Percentiles rank a stretch among this genome's conserved stretches.
Conservation (phyloP, 1,140 invertebrate species). For the Eurosta solidaginis region DNA sequence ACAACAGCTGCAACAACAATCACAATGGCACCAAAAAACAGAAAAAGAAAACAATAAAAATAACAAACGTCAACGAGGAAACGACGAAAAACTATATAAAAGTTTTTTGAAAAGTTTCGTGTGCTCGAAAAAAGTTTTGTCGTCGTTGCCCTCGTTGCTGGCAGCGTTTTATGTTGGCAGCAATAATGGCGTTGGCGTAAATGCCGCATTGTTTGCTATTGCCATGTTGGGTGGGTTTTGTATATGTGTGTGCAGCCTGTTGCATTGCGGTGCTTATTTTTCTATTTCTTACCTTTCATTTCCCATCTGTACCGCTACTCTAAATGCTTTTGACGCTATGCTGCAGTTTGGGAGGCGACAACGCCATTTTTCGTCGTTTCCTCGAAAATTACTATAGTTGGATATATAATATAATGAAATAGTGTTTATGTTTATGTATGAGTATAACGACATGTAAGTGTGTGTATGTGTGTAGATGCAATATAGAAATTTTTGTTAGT, state of each 20-base stretch:
- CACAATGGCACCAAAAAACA: background rate
- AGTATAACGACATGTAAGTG: background rate
- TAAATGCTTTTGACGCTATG: background rate
- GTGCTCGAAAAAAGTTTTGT: conserved; percentile 53
- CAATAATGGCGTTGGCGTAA: background rate
- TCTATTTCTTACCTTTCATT: background rate
- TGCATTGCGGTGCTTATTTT: background rate
- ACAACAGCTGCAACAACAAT: background rate
- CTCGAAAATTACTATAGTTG: background rate
- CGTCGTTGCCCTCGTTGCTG: conserved; percentile 24
- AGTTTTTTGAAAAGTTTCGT: conserved; percentile 56
- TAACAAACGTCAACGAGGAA: conserved; percentile 13
- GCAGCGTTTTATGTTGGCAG: background rate
- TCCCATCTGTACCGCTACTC: background rate
- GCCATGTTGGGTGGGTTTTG: background rate
- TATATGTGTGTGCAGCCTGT: background rate
- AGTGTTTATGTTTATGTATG: background rate
- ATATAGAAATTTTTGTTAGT: conserved; percentile 6
- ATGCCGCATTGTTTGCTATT: background rate
- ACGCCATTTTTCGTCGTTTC: conserved; percentile 27
- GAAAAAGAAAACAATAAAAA: background rate
- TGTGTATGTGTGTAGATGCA: background rate
- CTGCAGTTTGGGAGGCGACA: conserved; percentile 31
- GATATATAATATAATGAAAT: background rate
- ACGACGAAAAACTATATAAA: conserved; percentile 34